These are phyloP conservation scores for Electrona antarctica DNA, from an alignment of 2,113 vertebrate genomes.

Conservation along the genomic window DNA sequence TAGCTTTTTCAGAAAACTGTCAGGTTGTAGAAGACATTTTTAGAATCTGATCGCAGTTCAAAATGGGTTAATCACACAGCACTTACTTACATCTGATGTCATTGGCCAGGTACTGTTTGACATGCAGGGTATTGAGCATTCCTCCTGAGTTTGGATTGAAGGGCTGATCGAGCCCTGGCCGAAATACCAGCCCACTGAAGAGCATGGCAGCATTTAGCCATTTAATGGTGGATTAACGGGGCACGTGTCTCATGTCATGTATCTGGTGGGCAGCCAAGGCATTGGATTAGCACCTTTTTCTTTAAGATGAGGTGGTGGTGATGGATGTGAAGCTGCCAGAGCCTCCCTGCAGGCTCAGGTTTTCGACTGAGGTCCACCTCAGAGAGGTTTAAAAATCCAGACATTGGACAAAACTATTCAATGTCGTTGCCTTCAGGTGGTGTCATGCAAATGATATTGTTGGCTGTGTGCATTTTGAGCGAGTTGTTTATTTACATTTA, in stretches of 20 bases:
- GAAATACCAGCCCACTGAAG: conserved; percentile 33
- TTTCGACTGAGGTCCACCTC: conserved; percentile 28
- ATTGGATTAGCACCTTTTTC: conserved; percentile 62
- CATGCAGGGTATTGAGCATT: conserved; percentile 11
- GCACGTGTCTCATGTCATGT: conserved; percentile 32
- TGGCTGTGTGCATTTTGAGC: background rate
- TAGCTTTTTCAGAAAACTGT: no score
- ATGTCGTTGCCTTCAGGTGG: background rate
- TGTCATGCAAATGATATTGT: background rate
- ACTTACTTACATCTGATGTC: conserved; percentile 15
- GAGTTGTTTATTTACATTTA: background rate
- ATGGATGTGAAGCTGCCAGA: conserved; percentile 45
- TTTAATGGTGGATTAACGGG: conserved; percentile 39
- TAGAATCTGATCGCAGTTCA: no score
- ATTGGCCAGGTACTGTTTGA: conserved; percentile 15
- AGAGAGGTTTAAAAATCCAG: conserved; percentile 26
- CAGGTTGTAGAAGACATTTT: no score
- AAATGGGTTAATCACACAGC: background rate
- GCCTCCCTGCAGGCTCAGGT: conserved; percentile 8
- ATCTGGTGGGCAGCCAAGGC: conserved; percentile 53
- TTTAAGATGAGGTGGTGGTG: conserved; percentile 39
- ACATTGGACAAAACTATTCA: conserved; percentile 7
- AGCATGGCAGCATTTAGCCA: conserved; percentile 36
- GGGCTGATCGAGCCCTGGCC: conserved; percentile 23
- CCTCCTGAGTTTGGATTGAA: conserved; percentile 23